These are phyloP conservation scores for Larimichthys crocea DNA, from an alignment of 2,113 vertebrate species.

Conservation along the genomic window DNA sequence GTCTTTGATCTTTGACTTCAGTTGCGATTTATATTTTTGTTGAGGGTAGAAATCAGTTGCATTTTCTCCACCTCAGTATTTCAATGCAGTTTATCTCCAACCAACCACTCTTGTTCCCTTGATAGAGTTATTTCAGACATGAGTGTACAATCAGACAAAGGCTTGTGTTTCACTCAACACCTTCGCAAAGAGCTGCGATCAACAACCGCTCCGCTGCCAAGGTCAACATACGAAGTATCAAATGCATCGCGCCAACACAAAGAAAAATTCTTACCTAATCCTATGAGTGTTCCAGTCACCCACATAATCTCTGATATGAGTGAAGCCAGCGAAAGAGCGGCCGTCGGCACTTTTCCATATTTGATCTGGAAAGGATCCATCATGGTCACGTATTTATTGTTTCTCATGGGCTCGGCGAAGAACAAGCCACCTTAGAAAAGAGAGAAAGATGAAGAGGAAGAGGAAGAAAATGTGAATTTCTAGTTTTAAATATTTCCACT, in stretches of 20 bases:
- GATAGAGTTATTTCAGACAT: conserved; percentile 44
- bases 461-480: background rate
- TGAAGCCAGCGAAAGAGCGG: conserved; percentile 62
- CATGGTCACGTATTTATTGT: conserved; percentile 79
- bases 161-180: conserved; percentile 48
- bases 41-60: too few species aligned
- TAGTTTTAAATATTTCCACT: background rate
- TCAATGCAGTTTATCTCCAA: too few species aligned
- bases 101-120: background rate
- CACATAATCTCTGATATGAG: conserved; percentile 84
- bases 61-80: background rate
- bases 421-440: conserved; percentile 64
- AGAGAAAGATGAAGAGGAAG: background rate
- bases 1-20: too few species aligned
- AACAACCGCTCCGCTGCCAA: conserved; percentile 47
- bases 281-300: conserved; percentile 87
- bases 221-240: conserved; percentile 22
- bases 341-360: conserved; percentile 72
- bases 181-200: background rate
- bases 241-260: conserved; percentile 39
- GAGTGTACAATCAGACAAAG: conserved; percentile 32
- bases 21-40: too few species aligned
- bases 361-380: conserved; percentile 80
- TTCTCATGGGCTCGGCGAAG: conserved; percentile 78
- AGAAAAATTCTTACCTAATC: conserved; percentile 81